Percentiles rank a stretch among this genome's conserved stretches.
Evolutionary conservation across 2,888 invertebrate species (phyloP).

Genomic region (Zaprionus bogoriensis): DNA sequence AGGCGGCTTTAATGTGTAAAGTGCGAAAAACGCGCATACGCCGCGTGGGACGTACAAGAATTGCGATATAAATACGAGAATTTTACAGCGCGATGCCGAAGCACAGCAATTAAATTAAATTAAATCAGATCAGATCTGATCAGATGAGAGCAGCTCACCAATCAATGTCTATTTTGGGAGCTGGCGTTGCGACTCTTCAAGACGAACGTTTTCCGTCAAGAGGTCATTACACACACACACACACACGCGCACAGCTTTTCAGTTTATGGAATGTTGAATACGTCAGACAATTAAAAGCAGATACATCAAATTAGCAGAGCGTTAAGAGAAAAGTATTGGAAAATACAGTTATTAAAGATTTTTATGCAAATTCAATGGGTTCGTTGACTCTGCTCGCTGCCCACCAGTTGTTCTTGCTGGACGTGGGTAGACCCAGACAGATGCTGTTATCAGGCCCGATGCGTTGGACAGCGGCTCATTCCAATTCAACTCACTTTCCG

Average conservation of each 20-base stretch:
- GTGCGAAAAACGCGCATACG: slow-evolving; percentile 70
- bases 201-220: not conserved
- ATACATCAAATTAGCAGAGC: slow-evolving; percentile 4
- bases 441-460: not conserved
- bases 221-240: not conserved
- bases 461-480: slow-evolving; percentile 44
- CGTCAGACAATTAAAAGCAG: slow-evolving; percentile 14
- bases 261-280: not conserved
- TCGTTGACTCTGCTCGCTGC: too few species aligned
- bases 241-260: not conserved
- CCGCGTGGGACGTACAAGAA: slow-evolving; percentile 41
- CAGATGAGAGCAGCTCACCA: slow-evolving; percentile 15
- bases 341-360: slow-evolving; percentile 28
- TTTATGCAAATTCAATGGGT: slow-evolving; percentile 51
- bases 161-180: slow-evolving; percentile 28
- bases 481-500: slow-evolving; percentile 56
- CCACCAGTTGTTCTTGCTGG: too few species aligned
- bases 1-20: slow-evolving; percentile 60
- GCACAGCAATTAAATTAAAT: slow-evolving; percentile 45
- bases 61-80: slow-evolving; percentile 57
- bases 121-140: slow-evolving; percentile 20
- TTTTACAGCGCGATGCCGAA: slow-evolving; percentile 44
- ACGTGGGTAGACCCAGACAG: not conserved
- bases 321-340: not conserved
- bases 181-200: not conserved